Conservation (phyloP, 2,797 vertebrate genomes). For the Enteromius treurensis region DNA sequence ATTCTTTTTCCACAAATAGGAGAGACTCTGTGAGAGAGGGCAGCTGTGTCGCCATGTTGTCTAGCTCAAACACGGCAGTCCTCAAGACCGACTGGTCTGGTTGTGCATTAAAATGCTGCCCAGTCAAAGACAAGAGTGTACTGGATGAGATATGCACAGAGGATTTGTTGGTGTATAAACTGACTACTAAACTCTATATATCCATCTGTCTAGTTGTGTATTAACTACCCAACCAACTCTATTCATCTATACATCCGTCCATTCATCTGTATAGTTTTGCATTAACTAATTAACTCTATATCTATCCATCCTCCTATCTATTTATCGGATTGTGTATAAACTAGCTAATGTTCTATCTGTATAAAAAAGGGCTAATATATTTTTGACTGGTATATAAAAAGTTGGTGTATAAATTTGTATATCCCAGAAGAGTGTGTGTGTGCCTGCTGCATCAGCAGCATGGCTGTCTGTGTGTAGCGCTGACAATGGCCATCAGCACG, state of each 20-base stretch:
- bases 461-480: conserved; percentile 41
- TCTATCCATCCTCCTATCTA: background rate
- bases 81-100: background rate
- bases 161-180: background rate
- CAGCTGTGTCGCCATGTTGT: conserved; percentile 29
- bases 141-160: background rate
- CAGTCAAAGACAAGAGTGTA: background rate
- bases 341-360: too few relatives aligned
- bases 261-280: background rate
- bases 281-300: background rate
- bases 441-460: conserved; percentile 57
- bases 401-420: background rate
- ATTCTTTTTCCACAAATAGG: conserved; percentile 41
- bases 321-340: background rate
- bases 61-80: background rate
- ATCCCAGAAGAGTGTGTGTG: background rate
- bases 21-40: conserved; percentile 20
- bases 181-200: background rate
- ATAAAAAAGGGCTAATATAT: too few relatives aligned
- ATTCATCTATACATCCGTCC: background rate
- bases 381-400: too few relatives aligned
- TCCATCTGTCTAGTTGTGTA: background rate
- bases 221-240: background rate
- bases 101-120: background rate
- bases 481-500: conserved; percentile 51